A percentile compares a stretch with the other conserved stretches of the same genome.
These are phyloP conservation scores for Melospiza georgiana DNA, from an alignment of 2,113 vertebrate genomes.

Conservation along the genomic window DNA sequence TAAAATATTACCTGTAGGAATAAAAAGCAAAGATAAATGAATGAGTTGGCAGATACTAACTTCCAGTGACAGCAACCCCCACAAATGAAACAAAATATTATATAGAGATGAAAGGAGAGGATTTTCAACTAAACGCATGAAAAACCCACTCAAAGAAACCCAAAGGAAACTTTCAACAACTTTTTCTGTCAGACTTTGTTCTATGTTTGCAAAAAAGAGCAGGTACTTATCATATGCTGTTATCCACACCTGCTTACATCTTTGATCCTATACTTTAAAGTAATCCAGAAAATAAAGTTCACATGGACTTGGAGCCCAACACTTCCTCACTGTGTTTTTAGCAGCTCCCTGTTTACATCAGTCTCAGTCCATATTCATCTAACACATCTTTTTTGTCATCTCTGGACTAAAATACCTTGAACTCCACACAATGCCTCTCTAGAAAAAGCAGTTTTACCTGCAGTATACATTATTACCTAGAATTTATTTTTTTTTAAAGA, in stretches of 20 bases:
- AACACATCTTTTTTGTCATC: background rate
- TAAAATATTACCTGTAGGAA: background rate
- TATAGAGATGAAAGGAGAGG: background rate
- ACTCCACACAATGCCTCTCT: background rate
- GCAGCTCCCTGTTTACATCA: background rate
- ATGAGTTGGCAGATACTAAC: background rate
- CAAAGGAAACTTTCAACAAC: background rate
- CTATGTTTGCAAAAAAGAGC: background rate
- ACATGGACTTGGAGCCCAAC: background rate
- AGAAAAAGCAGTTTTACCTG: background rate
- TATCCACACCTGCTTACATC: background rate
- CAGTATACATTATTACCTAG: background rate
- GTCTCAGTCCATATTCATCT: background rate
- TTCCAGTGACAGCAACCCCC: fast-evolving
- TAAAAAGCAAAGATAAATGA: background rate
- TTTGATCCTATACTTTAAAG: background rate
- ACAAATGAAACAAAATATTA: background rate
- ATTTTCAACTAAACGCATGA: background rate
- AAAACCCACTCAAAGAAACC: background rate
- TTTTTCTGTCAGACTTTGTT: background rate
- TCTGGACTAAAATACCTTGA: background rate
- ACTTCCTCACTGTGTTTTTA: background rate
- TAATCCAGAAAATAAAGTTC: background rate
- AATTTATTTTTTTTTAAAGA: background rate
- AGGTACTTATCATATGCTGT: background rate